Evolutionary conservation across 2,888 invertebrate genomes (phyloP).

Genomic region (Hyposoter dolosus): DNA sequence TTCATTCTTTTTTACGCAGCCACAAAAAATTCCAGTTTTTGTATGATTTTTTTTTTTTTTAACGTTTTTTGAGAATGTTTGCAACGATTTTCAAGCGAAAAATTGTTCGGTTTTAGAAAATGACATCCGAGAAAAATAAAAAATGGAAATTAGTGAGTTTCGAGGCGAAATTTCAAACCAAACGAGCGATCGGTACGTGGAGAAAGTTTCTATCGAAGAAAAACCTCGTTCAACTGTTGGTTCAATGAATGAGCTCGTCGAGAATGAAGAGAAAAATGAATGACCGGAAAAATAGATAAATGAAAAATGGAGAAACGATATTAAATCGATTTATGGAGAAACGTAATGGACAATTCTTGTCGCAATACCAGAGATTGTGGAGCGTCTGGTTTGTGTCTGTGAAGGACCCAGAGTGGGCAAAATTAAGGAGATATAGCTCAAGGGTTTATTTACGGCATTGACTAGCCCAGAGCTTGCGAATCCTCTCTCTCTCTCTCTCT

Average conservation of each 20-base stretch:
- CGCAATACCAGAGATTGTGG: conserved; percentile 33
- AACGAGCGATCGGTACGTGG: neutral
- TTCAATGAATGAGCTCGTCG: neutral
- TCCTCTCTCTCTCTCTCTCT: conserved; percentile 23
- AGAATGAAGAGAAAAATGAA: neutral
- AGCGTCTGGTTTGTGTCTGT: conserved; percentile 56
- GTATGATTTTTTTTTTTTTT: neutral
- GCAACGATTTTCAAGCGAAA: neutral
- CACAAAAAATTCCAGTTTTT: too few relatives aligned
- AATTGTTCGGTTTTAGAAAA: neutral
- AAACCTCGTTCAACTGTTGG: neutral
- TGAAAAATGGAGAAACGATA: neutral
- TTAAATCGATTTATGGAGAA: conserved; percentile 44
- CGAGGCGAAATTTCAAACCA: too few relatives aligned
- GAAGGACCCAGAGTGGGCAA: conserved; percentile 55
- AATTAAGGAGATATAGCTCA: conserved; percentile 53
- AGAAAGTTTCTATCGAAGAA: neutral
- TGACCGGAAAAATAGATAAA: neutral
- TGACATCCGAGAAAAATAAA: neutral
- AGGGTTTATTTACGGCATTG: conserved; percentile 65
- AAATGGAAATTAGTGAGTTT: neutral
- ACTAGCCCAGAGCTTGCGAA: conserved; percentile 50
- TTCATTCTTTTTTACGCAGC: neutral
- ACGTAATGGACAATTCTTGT: conserved; percentile 43
- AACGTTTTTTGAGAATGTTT: neutral